Base-by-base conservation (phyloP, 2,888 invertebrate species). In the Sepiola atlantica region DNA sequence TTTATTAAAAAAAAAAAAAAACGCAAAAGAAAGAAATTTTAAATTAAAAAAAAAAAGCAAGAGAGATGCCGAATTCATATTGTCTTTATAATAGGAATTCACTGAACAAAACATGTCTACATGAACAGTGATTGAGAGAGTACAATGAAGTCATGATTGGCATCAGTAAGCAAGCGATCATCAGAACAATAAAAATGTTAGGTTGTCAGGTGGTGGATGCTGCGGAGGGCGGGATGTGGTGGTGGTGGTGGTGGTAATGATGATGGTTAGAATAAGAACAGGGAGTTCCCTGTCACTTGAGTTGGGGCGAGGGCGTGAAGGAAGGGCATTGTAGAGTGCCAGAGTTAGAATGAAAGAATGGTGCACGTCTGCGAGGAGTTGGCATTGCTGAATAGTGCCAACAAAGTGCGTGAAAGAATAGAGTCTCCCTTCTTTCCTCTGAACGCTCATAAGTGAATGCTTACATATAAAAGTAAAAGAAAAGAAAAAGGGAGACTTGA, bases 1-100 rank as follows among this genome's bases (percentile, higher is more conserved):
- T 77, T 77, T 77, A 77, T 77, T 77, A 77, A n/a, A 77, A 77
- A 77, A n/a, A 77, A 77, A 77, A 77, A 77, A 77, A n/a, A 77
- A 77, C 16, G n/a, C n/a, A 77, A 45, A 45, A 45, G 45, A 45
- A 45, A 45, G 45, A 45, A 45, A 45, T 45, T 45, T 45, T 4
- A 4, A 45, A 45, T n/a, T n/a, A 45, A 45, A 45, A 45, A 45
- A 45, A 77, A n/a, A 77, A 77, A 77, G n/a, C n/a, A n/a, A 77
- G n/a, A 77, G n/a, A n/a, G 32, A 77, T n/a, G n/a, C n/a, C n/a
- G 77, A 77, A 77, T 77, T 77, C 77, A 77, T 77, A 77, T 77
- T 77, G 77, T 77, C 77, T 77, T 77, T 77, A 77, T 77, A 77
- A 77, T 77, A 77, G 77, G 32, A 77, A 77, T 77, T n/a, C 77